A percentile compares a stretch with the other conserved stretches of the same genome.
phyloP scores from a whole-genome alignment of 2,113 vertebrate genomes.

The Synodontis membranacea region DNA sequence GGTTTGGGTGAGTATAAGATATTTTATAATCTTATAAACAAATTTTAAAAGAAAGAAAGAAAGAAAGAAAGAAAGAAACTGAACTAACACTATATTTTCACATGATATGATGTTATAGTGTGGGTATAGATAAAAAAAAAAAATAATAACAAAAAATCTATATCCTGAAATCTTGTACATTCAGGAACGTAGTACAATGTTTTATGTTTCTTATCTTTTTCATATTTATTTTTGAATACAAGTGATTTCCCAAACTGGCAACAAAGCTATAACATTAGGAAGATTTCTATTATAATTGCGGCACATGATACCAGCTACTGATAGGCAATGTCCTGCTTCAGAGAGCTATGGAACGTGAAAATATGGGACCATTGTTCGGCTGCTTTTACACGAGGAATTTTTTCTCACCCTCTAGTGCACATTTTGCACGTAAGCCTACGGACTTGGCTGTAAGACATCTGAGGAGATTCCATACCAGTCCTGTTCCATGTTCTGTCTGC shows the following conservation, averaged over 20 bases:
- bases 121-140: background rate
- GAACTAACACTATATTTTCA: background rate
- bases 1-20: background rate
- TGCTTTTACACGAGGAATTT: background rate
- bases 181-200: background rate
- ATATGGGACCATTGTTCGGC: background rate
- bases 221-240: background rate
- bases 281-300: background rate
- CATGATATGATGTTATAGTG: background rate
- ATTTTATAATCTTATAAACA: background rate
- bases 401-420: background rate
- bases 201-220: background rate
- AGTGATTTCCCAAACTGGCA: background rate
- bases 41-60: background rate
- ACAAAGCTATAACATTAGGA: background rate
- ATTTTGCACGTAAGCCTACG: background rate
- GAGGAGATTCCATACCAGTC: background rate
- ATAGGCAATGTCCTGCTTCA: background rate
- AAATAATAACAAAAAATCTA: too few species aligned
- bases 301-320: background rate
- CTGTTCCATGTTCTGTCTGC: too few species aligned
- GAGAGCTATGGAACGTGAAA: background rate
- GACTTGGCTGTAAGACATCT: background rate
- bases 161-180: too few species aligned
- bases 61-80: too few species aligned